Conservation (phyloP, 2,797 vertebrate genomes). For the Oreochromis grahami region DNA sequence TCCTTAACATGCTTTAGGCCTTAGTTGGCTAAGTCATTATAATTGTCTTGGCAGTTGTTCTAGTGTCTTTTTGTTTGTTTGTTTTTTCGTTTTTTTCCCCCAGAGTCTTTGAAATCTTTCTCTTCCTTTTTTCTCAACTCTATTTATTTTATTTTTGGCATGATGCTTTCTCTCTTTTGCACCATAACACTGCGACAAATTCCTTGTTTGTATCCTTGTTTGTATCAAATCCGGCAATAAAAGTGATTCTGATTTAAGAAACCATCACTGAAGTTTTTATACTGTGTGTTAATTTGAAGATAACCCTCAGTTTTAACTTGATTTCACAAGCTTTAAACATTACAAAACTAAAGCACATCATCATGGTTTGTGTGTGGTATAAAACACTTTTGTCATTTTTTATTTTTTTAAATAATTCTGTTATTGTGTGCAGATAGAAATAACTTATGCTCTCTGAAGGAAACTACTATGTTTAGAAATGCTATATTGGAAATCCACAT, state of each 20-base stretch:
- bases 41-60: background rate
- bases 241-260: background rate
- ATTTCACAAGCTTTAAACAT: background rate
- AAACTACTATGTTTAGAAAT: background rate
- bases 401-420: rapidly evolving
- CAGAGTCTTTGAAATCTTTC: background rate
- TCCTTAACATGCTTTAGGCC: background rate
- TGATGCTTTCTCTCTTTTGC: background rate
- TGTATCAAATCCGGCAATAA: background rate
- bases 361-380: background rate
- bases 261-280: background rate
- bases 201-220: background rate
- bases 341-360: background rate
- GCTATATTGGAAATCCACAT: background rate
- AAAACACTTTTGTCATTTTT: background rate
- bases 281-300: background rate
- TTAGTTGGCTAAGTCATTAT: background rate
- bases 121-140: background rate
- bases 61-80: background rate
- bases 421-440: background rate
- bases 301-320: background rate
- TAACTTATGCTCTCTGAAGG: background rate
- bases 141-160: background rate
- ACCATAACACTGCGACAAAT: background rate
- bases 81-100: rapidly evolving